Conservation (phyloP, 2,888 invertebrate genomes). For the Acanthosoma haemorrhoidale region DNA sequence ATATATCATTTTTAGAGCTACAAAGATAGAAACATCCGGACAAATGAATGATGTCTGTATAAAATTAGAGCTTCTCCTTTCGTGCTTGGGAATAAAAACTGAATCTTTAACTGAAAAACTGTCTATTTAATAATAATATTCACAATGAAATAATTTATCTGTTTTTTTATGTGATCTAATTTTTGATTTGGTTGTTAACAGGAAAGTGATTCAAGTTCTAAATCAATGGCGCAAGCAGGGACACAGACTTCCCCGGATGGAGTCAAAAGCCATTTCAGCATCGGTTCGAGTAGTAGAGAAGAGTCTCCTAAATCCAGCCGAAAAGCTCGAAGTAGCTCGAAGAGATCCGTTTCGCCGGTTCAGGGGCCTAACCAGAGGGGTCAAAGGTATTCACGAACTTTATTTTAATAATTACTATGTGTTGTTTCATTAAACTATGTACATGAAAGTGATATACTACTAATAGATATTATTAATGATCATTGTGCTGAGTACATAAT, state of each 20-base stretch:
- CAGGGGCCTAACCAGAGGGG: constrained; percentile 44
- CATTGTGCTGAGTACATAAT: no score
- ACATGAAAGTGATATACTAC: no score
- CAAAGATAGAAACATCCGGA: no score
- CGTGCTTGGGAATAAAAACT: no score
- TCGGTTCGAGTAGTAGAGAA: constrained; percentile 50
- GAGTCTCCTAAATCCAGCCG: constrained; percentile 54
- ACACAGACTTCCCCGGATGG: constrained; percentile 66
- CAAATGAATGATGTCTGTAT: no score
- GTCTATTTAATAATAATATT: neutral
- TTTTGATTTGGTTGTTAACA: constrained; percentile 3
- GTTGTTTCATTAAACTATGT: no score
- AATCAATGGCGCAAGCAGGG: constrained; percentile 52
- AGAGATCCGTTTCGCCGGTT: constrained; percentile 49
- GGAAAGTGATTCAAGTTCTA: constrained; percentile 39
- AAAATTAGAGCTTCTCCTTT: no score
- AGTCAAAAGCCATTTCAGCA: constrained; percentile 52
- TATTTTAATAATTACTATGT: no score
- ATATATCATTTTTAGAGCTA: no score
- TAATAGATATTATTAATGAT: no score
- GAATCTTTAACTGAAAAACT: neutral
- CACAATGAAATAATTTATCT: no score
- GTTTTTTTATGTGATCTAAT: no score
- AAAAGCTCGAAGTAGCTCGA: constrained; percentile 43
- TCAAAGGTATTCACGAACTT: constrained; percentile 13